These are phyloP conservation scores for Melitaea athalia DNA, from an alignment of 2,888 invertebrate genomes.

Conservation along the genomic window DNA sequence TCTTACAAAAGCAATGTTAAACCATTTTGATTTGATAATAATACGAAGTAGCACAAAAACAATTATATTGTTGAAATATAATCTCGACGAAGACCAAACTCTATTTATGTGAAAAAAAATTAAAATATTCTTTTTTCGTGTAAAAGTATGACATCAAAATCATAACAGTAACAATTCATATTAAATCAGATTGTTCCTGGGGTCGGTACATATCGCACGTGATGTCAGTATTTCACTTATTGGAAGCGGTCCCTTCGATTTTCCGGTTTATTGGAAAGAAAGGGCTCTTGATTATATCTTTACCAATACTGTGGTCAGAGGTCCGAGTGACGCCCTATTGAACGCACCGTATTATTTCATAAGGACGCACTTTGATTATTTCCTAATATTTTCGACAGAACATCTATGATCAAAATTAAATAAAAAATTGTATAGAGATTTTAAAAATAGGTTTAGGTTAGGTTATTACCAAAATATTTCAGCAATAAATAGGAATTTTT, in stretches of 20 bases:
- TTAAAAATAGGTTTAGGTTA: too few relatives aligned
- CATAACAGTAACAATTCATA: not conserved
- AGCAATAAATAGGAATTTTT: too few relatives aligned
- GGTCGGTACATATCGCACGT: conserved; percentile 20
- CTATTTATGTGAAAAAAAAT: too few relatives aligned
- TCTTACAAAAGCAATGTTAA: too few relatives aligned
- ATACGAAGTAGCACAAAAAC: too few relatives aligned
- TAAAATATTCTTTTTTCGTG: too few relatives aligned
- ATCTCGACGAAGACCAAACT: too few relatives aligned
- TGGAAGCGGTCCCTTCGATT: conserved; percentile 36
- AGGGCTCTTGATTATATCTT: conserved; percentile 29
- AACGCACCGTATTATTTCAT: conserved; percentile 18
- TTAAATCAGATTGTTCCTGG: conserved; percentile 1
- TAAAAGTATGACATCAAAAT: too few relatives aligned
- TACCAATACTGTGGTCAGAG: conserved; percentile 28
- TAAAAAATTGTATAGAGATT: not conserved
- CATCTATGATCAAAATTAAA: not conserved
- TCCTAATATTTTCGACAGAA: not conserved
- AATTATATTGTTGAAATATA: too few relatives aligned
- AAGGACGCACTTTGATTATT: not conserved
- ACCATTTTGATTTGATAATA: too few relatives aligned
- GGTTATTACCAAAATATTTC: too few relatives aligned
- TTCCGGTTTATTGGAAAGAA: conserved; percentile 39
- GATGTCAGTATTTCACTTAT: conserved; percentile 38
- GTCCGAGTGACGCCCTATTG: conserved; percentile 18